Evolutionary conservation across 2,113 vertebrate species (phyloP), one percentile per base, ranked within the genome.

Genomic region (Probosciger aterrimus): DNA sequence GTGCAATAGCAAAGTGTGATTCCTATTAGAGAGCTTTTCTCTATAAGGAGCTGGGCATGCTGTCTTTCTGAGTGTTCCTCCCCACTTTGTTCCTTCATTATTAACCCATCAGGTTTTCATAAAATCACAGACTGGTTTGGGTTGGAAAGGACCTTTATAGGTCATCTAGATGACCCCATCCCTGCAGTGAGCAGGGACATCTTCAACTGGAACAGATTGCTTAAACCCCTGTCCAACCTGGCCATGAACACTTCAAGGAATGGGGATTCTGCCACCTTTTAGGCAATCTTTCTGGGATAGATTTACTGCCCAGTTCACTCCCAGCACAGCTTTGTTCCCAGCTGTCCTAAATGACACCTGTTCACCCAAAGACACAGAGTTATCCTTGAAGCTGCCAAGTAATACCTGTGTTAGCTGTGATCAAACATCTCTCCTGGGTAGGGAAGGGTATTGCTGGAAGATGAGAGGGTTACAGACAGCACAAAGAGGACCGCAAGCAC

Each of bases 191-290:
- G 13, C 31, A 86, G 53, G 25, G 68, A 22, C 23, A 63, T 43
- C 14, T 68, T 62, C 13, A 63, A 4, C 41, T 35, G 43, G 18
- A 47, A 37, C 25, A 33, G 15, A 22, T 41, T 86, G 41, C 41
- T 82, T 27, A 76, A 19, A 63, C 24, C 55, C 55, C 31, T 0
- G 0, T 82, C 18, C 27, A 70, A 9, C 23, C 15, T 0, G 4
- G 18, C 28, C 15, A 18, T n/a, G 12, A 55, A 55, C 14, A 3
- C 27, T 76, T 33, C 47, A 70, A 57, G 35, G 18, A 4, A 7
- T 37, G 27, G 3, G 27, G 2, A 5, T 43, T 50, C 23, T 33
- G 50, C 23, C n/a, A 43, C n/a, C 4, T 53, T 43, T 76, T 50
- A 23, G 55, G 22, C 9, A 76, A 43, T 14, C 9, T 57, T 30